Evolutionary conservation across 2,888 invertebrate genomes (phyloP).

Genomic region (Calliphora vomitoria): DNA sequence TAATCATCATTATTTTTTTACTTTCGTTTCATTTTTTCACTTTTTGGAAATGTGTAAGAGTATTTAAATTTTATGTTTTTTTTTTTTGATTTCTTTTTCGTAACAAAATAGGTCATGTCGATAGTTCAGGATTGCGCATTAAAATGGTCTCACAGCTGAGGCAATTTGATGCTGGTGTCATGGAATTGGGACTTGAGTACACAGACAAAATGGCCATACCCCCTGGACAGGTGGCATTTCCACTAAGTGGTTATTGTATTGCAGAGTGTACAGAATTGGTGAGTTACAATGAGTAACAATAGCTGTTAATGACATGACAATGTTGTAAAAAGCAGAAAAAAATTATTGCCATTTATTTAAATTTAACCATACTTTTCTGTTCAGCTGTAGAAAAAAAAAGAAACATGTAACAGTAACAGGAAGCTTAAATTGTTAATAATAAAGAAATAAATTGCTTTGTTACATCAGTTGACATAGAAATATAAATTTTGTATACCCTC

Average conservation of each 20-base stretch:
- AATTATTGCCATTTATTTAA: slow-evolving; percentile 38
- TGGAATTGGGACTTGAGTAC: slow-evolving; percentile 98
- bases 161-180: slow-evolving; percentile 95
- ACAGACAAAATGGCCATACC: slow-evolving; percentile 99
- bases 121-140: slow-evolving; percentile 95
- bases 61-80: slow-evolving; percentile 40
- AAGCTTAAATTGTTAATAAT: slow-evolving; percentile 7
- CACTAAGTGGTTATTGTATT: slow-evolving; percentile 95
- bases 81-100: slow-evolving; percentile 51
- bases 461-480: not conserved
- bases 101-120: slow-evolving; percentile 88
- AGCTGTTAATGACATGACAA: slow-evolving; percentile 4
- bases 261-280: slow-evolving; percentile 96
- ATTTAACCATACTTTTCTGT: not conserved
- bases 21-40: slow-evolving; percentile 42
- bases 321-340: not conserved
- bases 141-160: slow-evolving; percentile 91
- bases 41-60: not conserved
- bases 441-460: slow-evolving; percentile 4
- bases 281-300: slow-evolving; percentile 78
- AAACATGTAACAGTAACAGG: not conserved
- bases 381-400: not conserved
- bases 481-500: not conserved
- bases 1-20: slow-evolving; percentile 57
- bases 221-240: slow-evolving; percentile 91